These are phyloP conservation scores for Conchocele bisecta DNA, from an alignment of 2,888 invertebrate genomes.

Conservation along the genomic window DNA sequence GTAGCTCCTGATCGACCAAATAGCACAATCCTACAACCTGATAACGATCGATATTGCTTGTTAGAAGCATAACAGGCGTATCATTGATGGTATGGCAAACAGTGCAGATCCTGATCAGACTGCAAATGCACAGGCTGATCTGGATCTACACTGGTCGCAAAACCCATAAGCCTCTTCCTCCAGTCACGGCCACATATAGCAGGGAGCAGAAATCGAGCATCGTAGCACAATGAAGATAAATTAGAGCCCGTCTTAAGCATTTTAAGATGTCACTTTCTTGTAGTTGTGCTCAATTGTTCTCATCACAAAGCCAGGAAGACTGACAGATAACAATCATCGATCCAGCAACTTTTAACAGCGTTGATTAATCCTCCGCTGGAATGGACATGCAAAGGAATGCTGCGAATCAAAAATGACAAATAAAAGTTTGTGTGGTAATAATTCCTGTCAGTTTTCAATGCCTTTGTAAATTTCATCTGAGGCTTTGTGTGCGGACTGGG, in stretches of 20 bases:
- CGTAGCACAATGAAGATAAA: conserved; percentile 2
- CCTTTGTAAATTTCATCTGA: conserved; percentile 16
- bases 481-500: conserved; percentile 37
- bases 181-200: no score
- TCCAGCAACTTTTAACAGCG: conserved; percentile 12
- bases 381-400: conserved; percentile 14
- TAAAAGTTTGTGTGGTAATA: conserved; percentile 5
- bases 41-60: no score
- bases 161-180: no score
- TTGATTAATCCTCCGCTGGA: conserved; percentile 29
- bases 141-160: no score
- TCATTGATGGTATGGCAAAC: no score
- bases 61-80: no score
- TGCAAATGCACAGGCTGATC: no score
- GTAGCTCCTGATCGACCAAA: no score
- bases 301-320: conserved; percentile 1
- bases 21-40: no score
- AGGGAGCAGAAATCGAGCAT: no score
- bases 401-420: conserved; percentile 30
- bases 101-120: no score
- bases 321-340: conserved; percentile 23
- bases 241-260: not conserved
- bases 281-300: conserved; percentile 33
- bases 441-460: conserved; percentile 17
- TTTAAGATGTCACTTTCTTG: not conserved